These are phyloP conservation scores for Netelia virgata DNA, from an alignment of 2,888 invertebrate genomes.

Conservation along the genomic window DNA sequence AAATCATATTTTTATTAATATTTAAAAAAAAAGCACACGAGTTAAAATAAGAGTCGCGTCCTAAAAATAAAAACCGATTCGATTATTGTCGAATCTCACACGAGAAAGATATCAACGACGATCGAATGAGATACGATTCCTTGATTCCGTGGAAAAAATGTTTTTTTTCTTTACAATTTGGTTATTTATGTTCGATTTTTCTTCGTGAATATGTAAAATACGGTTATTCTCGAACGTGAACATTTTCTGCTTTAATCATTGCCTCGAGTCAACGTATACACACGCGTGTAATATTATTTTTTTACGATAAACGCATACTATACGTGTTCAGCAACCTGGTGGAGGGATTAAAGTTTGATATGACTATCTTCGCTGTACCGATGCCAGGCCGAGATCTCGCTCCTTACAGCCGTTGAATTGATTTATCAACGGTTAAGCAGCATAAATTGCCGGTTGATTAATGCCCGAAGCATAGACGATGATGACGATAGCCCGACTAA, in stretches of 20 bases:
- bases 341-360: constrained; percentile 35
- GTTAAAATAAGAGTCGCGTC: too few relatives aligned
- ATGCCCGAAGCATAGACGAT: constrained; percentile 67
- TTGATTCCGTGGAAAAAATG: background rate
- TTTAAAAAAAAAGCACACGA: too few relatives aligned
- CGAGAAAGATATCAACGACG: too few relatives aligned
- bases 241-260: background rate
- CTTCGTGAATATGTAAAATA: background rate
- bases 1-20: too few relatives aligned
- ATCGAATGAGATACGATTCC: too few relatives aligned
- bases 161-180: background rate
- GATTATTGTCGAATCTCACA: too few relatives aligned
- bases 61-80: too few relatives aligned
- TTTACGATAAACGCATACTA: background rate
- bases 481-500: constrained; percentile 32
- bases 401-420: constrained; percentile 73
- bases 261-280: background rate
- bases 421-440: constrained; percentile 78
- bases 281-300: background rate
- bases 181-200: background rate
- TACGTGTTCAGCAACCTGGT: background rate
- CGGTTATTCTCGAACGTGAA: background rate
- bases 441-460: constrained; percentile 77
- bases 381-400: constrained; percentile 63
- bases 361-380: constrained; percentile 25